A percentile compares a stretch with the other conserved stretches of the same genome.
Conservation (phyloP, 2,888 invertebrate species). For the Rhorus exstirpatorius region DNA sequence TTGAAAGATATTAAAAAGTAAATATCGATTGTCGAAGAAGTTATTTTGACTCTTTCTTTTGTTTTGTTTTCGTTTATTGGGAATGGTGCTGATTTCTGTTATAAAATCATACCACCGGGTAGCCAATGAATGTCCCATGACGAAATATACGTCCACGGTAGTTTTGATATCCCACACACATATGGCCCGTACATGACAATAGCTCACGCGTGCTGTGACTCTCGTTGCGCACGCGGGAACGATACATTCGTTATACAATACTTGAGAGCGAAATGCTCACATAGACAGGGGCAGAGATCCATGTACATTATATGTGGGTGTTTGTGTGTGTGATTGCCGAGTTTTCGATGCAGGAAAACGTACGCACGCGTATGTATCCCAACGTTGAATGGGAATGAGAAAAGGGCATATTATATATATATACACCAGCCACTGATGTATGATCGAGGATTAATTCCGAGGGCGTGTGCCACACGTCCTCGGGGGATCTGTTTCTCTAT, state of each 20-base stretch:
- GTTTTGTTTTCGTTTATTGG: too few species aligned
- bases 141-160: not conserved
- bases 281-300: not conserved
- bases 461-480: conserved; percentile 73
- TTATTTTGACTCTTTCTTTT: too few species aligned
- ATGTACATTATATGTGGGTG: too few species aligned
- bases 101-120: not conserved
- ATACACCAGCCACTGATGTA: conserved; percentile 73
- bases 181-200: conserved; percentile 5
- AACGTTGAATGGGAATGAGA: not conserved
- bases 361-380: not conserved
- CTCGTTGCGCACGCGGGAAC: not conserved
- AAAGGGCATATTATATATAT: not conserved
- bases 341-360: not conserved
- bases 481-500: conserved; percentile 70
- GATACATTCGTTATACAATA: conserved; percentile 27
- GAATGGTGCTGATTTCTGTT: not conserved
- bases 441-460: conserved; percentile 80
- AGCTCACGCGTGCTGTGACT: conserved; percentile 14
- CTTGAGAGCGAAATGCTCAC: not conserved
- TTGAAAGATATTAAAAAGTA: too few species aligned
- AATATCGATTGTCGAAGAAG: too few species aligned
- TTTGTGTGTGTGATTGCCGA: conserved; percentile 13
- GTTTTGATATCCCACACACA: conserved; percentile 20
- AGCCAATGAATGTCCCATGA: conserved; percentile 9